phyloP scores from a whole-genome alignment of 1,140 invertebrate genomes.

The Procambarus clarkii region DNA sequence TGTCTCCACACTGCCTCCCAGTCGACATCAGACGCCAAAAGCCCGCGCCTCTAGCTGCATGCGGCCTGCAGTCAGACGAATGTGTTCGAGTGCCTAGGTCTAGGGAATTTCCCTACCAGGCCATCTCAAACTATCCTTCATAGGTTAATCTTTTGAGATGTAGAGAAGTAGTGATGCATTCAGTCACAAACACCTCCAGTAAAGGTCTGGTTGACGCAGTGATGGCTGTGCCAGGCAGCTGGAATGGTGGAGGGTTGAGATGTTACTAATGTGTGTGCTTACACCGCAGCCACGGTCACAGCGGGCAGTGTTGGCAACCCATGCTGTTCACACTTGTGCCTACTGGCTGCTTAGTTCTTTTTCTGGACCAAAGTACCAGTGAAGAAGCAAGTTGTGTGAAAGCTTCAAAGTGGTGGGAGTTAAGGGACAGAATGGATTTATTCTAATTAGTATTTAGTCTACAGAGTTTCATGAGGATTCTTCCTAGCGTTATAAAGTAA shows the following conservation, averaged over 20 bases:
- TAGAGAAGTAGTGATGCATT: not conserved
- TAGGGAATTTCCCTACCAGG: no score
- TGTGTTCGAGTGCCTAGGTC: no score
- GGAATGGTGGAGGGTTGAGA: constrained; percentile 52
- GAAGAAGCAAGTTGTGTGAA: constrained; percentile 38
- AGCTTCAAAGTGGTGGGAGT: constrained; percentile 46
- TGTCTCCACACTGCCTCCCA: no score
- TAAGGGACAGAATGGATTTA: constrained; percentile 42
- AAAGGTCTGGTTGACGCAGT: not conserved
- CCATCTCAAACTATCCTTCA: no score
- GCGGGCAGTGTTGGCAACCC: constrained; percentile 23
- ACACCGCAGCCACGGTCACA: constrained; percentile 48
- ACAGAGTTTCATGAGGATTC: constrained; percentile 38
- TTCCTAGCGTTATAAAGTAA: constrained; percentile 64
- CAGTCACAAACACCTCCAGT: not conserved
- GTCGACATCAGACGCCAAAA: no score
- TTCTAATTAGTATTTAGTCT: constrained; percentile 64
- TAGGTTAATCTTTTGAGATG: not conserved
- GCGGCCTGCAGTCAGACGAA: no score
- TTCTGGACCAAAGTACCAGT: not conserved
- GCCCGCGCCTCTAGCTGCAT: no score
- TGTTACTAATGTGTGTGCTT: constrained; percentile 59
- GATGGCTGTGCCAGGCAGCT: constrained; percentile 55
- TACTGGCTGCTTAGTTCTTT: constrained; percentile 29
- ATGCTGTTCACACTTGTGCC: constrained; percentile 13